Evolutionary conservation across 1,140 invertebrate genomes (phyloP).

Genomic region (Drosophila paulistorum): DNA sequence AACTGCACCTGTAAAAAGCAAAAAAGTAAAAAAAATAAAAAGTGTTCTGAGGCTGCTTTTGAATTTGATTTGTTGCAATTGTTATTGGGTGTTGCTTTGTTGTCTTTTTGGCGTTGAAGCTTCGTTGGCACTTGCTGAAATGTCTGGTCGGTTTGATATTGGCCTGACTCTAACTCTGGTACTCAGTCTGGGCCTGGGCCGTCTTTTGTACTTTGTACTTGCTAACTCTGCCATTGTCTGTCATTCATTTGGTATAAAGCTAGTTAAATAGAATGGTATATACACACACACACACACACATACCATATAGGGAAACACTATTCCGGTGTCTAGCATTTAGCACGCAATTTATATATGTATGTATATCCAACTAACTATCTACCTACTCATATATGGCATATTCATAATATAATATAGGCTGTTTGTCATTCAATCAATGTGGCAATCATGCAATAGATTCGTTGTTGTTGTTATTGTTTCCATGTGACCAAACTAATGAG

Average conservation of each 20-base stretch:
- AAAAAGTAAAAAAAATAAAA: background rate
- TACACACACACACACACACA: conserved; percentile 3
- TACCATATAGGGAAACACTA: conserved; percentile 21
- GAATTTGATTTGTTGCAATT: conserved; percentile 55
- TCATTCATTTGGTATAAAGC: conserved; percentile 58
- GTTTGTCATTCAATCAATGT: conserved; percentile 72
- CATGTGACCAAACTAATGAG: conserved; percentile 34
- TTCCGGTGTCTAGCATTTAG: conserved; percentile 60
- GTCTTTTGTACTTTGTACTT: conserved; percentile 46
- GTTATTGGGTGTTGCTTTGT: conserved; percentile 45
- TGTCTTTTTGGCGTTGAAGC: conserved; percentile 77
- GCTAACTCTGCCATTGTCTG: conserved; percentile 49
- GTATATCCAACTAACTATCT: background rate
- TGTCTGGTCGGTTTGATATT: conserved; percentile 62
- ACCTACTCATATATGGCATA: conserved; percentile 19
- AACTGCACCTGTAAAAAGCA: conserved; percentile 55
- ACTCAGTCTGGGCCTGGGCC: background rate
- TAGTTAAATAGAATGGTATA: conserved; percentile 56
- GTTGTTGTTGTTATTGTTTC: conserved; percentile 1
- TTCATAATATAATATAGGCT: conserved; percentile 17
- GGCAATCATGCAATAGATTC: conserved; percentile 63
- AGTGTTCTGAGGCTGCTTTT: conserved; percentile 51
- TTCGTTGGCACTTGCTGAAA: conserved; percentile 77
- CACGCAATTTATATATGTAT: conserved; percentile 58
- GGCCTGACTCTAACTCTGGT: background rate